A percentile compares a stretch with the other conserved stretches of the same genome.
phyloP scores from a whole-genome alignment of 2,888 invertebrate species.

The Coleophora deauratella region DNA sequence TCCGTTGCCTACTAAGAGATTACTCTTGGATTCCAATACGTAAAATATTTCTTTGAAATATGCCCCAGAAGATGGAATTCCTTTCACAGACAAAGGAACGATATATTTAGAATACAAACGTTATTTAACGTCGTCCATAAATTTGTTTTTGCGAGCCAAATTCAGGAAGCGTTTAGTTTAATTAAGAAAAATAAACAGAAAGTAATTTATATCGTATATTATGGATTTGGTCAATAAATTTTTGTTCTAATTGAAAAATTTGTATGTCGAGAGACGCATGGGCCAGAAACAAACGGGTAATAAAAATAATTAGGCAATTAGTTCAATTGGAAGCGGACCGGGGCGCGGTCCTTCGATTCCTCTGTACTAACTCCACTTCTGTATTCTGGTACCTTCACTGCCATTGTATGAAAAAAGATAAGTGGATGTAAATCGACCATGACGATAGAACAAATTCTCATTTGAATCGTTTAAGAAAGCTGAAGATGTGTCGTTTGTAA shows the following conservation, averaged over 20 bases:
- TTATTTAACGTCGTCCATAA: too few relatives aligned
- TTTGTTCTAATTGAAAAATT: constrained; percentile 43
- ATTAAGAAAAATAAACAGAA: too few relatives aligned
- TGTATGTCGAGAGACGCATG: constrained; percentile 37
- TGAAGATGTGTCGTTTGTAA: not conserved
- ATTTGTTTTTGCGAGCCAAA: too few relatives aligned
- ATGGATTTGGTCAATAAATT: too few relatives aligned
- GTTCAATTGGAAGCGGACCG: constrained; percentile 41
- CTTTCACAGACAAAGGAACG: constrained; percentile 7
- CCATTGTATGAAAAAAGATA: constrained; percentile 29
- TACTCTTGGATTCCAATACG: constrained; percentile 21
- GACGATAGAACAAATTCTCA: constrained; percentile 12
- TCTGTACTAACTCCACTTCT: constrained; percentile 33
- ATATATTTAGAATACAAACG: too few relatives aligned
- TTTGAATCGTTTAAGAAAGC: not conserved
- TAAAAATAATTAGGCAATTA: constrained; percentile 71
- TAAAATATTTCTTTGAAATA: constrained; percentile 27
- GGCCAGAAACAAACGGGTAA: constrained; percentile 57
- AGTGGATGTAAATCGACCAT: constrained; percentile 18
- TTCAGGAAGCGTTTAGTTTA: too few relatives aligned
- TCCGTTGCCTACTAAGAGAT: constrained; percentile 15
- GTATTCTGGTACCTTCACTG: constrained; percentile 20
- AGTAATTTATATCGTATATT: too few relatives aligned
- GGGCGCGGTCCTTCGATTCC: constrained; percentile 44
- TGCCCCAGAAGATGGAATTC: constrained; percentile 6